A percentile compares a stretch with the other conserved stretches of the same genome.
phyloP scores from a whole-genome alignment of 2,888 invertebrate genomes.

The Abrostola triplasia region DNA sequence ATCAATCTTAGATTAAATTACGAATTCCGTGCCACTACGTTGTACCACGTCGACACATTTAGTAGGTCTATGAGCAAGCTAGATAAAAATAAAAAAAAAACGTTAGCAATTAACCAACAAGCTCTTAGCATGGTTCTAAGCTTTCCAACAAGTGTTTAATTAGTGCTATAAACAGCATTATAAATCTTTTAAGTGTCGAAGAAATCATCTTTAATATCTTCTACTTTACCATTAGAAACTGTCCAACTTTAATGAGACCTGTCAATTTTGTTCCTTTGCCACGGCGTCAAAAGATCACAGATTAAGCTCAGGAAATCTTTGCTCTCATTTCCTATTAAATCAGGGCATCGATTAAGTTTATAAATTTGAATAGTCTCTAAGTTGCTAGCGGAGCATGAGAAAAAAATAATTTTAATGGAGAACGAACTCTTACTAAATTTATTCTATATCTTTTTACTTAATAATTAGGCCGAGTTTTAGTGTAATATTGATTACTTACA shows the following conservation, averaged over 20 bases:
- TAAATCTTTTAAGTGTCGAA: constrained; percentile 37
- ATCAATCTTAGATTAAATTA: no score
- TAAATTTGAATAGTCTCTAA: constrained; percentile 34
- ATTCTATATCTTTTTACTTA: no score
- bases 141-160: constrained; percentile 19
- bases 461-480: no score
- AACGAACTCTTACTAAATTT: no score
- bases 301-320: constrained; percentile 66
- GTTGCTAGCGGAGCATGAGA: background rate
- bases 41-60: no score
- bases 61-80: no score
- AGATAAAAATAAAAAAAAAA: no score
- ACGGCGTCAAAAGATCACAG: constrained; percentile 66
- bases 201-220: constrained; percentile 53
- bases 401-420: no score
- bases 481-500: no score
- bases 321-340: constrained; percentile 57
- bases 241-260: constrained; percentile 78
- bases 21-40: no score
- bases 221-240: constrained; percentile 66
- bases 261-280: constrained; percentile 72
- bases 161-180: constrained; percentile 32
- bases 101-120: constrained; percentile 2
- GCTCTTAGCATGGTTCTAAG: background rate
- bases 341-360: constrained; percentile 56